Base-by-base conservation (phyloP, 2,797 vertebrate genomes). In the Tangara arthus region DNA sequence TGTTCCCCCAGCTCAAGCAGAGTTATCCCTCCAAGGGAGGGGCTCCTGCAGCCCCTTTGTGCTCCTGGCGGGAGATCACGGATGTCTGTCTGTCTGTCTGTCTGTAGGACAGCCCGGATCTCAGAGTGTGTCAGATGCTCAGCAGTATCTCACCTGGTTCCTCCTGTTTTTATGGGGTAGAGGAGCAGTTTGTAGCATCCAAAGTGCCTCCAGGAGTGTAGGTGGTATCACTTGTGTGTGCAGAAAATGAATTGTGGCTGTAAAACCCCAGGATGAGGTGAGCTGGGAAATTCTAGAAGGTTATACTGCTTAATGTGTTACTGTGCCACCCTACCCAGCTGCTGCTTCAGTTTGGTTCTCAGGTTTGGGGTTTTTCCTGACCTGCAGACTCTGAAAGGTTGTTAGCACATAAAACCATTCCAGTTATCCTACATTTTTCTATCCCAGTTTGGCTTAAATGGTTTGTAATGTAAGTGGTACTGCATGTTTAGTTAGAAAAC, bases 11-110 rank as follows among this genome's bases (percentile, higher is more conserved):
- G 65, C 69, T 44, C 1, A 1, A 69, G 72, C 59, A 26, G 6
- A 37, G 76, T n/a, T 42, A 2, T 19, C 39, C 10, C 13, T 10
- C 19, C 61, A 8, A 30, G 57, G 22, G 21, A 50, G 24, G 8
- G 52, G 47, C 65, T 89, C 30, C 69, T 44, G 63, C 49, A 78
- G 41, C 68, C 39, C 26, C 49, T 26, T 19, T 1, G 1, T 8
- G 6, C 32, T 49, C 50, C 59, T 0, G 0, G 20, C 0, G 1
- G 19, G 34, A 28, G 16, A 16, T 34, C 34, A 6, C 1, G 0
- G 28, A 4, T 23, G 49, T 65, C 47, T 47, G 12, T 57, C 19
- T 20, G 35, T 41, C 56, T 46, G 11, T 57, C 21, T 59, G 34
- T 59, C 56, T 37, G 26, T 28, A 52, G n/a, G 37, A 3, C 39